Evolutionary conservation across 1,140 invertebrate species (phyloP), one percentile per base, ranked within the genome.

Genomic region (Nasonia vitripennis): DNA sequence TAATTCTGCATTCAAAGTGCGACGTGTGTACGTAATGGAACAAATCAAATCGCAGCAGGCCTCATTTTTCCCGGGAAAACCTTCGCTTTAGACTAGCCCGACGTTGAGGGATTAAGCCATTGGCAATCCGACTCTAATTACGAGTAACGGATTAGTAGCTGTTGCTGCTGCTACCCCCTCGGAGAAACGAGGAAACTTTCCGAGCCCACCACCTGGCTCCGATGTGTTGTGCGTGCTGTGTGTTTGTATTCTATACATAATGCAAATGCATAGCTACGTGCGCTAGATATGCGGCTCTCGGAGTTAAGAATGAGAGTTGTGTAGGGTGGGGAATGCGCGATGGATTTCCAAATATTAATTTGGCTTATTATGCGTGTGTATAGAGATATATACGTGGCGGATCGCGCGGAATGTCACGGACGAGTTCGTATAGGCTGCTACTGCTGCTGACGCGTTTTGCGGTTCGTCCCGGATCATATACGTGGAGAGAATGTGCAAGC

Each of bases 101-200:
- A 92, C 91, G 89, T 92, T 92, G 92, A 93, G 87, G 92, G 90
- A 93, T 93, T 92, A 91, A 93, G 91, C 92, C 92, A 91, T 92
- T 92, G 91, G 91, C 92, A 92, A 92, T 93, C 91, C 91, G 91
- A 91, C 90, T 92, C 91, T 92, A 93, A 93, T 93, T 93, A 92
- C 90, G 90, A 91, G 89, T 91, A 93, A 92, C 91, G 90, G 91
- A 93, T 93, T 92, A 92, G 91, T 91, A 91, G 89, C 88, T 89
- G 83, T 86, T 27, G 88, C 88, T 89, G 88, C 88, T 27, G 5
- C 23, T 31, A n/a, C 68, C 20, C 55, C 55, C 55, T 14, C 51
- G 90, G 90, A 89, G 89, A 89, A 92, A 92, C 89, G 91, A 92
- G 90, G 88, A 89, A 92, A 92, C 91, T 92, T 92, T 91, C 78